Conservation (phyloP, 2,113 vertebrate genomes). For the Halichoeres trimaculatus region DNA sequence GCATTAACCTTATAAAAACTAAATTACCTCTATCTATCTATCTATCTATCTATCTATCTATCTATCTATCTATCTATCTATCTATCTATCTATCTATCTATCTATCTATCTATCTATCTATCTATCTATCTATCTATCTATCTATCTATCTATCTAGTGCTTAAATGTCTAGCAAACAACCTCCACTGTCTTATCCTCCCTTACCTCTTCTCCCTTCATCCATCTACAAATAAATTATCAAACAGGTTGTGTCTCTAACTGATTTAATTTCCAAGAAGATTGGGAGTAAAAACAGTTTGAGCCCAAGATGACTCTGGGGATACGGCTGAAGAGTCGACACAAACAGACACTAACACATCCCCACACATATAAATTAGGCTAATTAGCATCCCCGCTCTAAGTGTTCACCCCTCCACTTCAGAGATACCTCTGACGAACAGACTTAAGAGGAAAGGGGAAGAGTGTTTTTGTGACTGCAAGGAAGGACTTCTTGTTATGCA, state of each 20-base stretch:
- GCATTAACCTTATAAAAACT: too few species aligned
- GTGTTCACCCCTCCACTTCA: conserved; percentile 22
- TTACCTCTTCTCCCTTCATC: not conserved
- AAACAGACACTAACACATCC: not conserved
- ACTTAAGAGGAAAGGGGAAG: conserved; percentile 26
- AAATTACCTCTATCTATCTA: too few species aligned
- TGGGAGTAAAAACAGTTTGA: conserved; percentile 17
- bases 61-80: too few species aligned
- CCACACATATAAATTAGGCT: conserved; percentile 42
- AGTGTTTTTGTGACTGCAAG: conserved; percentile 34
- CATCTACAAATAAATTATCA: not conserved
- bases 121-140: not conserved
- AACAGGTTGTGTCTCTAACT: conserved; percentile 18
- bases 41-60: too few species aligned
- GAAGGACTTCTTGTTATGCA: conserved; percentile 59
- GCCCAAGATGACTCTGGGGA: conserved; percentile 24
- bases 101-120: not conserved
- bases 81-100: not conserved
- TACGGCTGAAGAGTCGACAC: conserved; percentile 14
- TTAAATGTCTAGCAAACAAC: too few species aligned
- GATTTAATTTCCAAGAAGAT: conserved; percentile 29
- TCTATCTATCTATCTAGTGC: not conserved
- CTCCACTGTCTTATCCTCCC: too few species aligned
- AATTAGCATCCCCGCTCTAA: conserved; percentile 53
- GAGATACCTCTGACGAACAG: conserved; percentile 44